phyloP scores from a whole-genome alignment of 2,888 invertebrate genomes.

The Drosophila pseudotakahashii region DNA sequence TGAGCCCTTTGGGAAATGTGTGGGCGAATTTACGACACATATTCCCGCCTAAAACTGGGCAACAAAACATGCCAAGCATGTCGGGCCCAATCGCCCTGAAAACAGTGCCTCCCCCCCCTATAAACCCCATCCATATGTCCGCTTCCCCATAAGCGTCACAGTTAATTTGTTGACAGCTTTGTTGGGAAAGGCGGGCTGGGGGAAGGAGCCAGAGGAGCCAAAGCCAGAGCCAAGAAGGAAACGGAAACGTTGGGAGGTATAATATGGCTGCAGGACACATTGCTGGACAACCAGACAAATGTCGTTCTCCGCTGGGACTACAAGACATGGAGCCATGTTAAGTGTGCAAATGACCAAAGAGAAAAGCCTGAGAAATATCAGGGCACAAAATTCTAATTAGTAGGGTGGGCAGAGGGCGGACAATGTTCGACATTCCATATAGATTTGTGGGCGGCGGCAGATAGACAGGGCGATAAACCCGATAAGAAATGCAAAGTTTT shows the following conservation, averaged over 20 bases:
- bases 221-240: neutral
- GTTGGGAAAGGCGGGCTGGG: constrained; percentile 35
- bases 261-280: constrained; percentile 37
- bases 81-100: constrained; percentile 37
- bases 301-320: constrained; percentile 61
- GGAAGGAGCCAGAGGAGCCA: neutral
- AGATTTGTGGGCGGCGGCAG: constrained; percentile 10
- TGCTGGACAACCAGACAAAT: constrained; percentile 46
- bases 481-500: neutral
- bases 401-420: constrained; percentile 6
- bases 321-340: constrained; percentile 58
- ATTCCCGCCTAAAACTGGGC: constrained; percentile 62
- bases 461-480: neutral
- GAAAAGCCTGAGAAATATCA: constrained; percentile 47
- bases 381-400: constrained; percentile 69
- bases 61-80: constrained; percentile 55
- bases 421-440: constrained; percentile 2
- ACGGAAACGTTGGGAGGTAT: constrained; percentile 22
- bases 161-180: constrained; percentile 78
- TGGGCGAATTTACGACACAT: constrained; percentile 66
- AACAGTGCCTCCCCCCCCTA: constrained; percentile 7
- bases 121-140: constrained; percentile 6
- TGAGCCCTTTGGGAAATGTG: constrained; percentile 62
- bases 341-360: constrained; percentile 53
- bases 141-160: constrained; percentile 60